Percentiles rank a stretch among this genome's conserved stretches.
These are phyloP conservation scores for Aphelocoma californica DNA, from an alignment of 2,797 vertebrate species.

Conservation along the genomic window DNA sequence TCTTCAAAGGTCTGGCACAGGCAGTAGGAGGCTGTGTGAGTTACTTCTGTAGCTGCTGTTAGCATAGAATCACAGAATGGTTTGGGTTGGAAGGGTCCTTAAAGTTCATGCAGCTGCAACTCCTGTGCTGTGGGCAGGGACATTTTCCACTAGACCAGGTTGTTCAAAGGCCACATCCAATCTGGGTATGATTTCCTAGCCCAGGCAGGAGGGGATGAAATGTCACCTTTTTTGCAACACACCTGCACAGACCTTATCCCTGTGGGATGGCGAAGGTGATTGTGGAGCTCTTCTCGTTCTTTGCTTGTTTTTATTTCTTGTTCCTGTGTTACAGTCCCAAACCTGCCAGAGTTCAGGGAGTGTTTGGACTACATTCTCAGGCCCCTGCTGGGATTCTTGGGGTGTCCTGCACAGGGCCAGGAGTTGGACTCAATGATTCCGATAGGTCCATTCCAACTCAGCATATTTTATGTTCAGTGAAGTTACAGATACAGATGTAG, in stretches of 20 bases:
- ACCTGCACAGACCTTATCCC: neutral
- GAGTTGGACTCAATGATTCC: neutral
- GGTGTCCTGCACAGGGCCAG: neutral
- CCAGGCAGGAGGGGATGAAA: neutral
- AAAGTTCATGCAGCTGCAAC: neutral
- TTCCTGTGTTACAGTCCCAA: neutral
- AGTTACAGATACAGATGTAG: neutral
- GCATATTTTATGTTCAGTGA: neutral
- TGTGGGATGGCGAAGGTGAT: accelerated
- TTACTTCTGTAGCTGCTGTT: neutral
- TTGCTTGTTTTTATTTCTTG: neutral
- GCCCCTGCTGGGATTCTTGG: no score
- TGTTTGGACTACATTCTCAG: neutral
- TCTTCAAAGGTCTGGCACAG: neutral
- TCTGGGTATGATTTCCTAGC: neutral
- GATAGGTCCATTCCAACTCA: neutral
- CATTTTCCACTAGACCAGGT: neutral
- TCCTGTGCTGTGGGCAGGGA: neutral
- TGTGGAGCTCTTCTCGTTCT: neutral
- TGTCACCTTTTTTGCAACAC: neutral
- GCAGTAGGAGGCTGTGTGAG: neutral
- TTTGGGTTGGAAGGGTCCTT: neutral
- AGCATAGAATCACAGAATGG: neutral
- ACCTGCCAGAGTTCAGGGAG: neutral
- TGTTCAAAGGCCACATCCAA: neutral